Evolutionary conservation across 2,113 vertebrate species (phyloP), one percentile per base, ranked within the genome.

Genomic region (Pomatorhinus ruficollis): DNA sequence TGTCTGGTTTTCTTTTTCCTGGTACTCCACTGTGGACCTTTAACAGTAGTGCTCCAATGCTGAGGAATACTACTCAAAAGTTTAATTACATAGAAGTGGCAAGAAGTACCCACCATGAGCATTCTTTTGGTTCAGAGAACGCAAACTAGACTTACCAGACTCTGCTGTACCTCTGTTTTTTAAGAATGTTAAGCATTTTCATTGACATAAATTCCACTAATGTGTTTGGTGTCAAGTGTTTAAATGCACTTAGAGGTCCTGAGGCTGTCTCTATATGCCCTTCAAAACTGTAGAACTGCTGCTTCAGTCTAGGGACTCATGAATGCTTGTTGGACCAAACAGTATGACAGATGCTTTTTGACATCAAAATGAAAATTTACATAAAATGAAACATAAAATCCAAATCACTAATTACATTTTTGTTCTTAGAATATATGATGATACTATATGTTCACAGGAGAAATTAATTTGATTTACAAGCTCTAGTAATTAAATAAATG

Each of bases 131-230:
- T 75, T 82, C 42, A 53, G 59, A 64, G 49, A 64, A 83, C 44
- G 49, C 19, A 22, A 47, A n/a, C 30, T 27, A 49, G 8, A 42
- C 10, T 44, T 53, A 64, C 11, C 31, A 71, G 45, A 69, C 6
- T 15, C 20, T 37, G 17, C 21, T 35, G 3, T 50, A 45, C 11
- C 11, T 57, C 82, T 93, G 68, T 81, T 92, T 89, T 90, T 60
- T 86, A 94, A 79, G 66, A 94, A 78, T 59, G 28, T 88, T 88
- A 76, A 94, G 39, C 65, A 70, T 91, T 93, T 95, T 90, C 82
- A 65, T 47, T 91, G 78, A 93, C 75, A 81, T 86, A 1, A 9
- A 90, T 90, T 85, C 64, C 64, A 57, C 39, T 91, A 79, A 93
- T 85, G 39, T 77, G 88, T 83, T 74, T 93, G 75, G 78, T 91